These are phyloP conservation scores for Paratrypauchen microcephalus DNA, from an alignment of 2,797 vertebrate species.

Conservation along the genomic window DNA sequence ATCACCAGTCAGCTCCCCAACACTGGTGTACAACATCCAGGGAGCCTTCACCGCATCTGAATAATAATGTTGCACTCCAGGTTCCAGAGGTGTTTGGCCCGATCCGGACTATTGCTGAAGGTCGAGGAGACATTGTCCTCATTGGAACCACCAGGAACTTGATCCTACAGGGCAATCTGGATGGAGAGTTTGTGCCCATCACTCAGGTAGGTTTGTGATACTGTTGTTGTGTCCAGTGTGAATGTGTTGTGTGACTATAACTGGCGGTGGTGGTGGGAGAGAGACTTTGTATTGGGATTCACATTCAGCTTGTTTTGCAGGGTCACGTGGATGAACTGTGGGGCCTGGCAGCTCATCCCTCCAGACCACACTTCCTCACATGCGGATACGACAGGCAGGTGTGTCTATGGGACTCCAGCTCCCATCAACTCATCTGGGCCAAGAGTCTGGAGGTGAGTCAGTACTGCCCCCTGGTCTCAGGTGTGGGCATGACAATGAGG, in stretches of 20 bases:
- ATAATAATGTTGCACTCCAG: conserved; percentile 66
- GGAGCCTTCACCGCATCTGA: no score
- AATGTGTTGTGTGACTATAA: neutral
- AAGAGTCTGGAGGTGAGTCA: conserved; percentile 88
- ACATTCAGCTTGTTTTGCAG: conserved; percentile 59
- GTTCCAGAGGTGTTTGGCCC: conserved; percentile 94
- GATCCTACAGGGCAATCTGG: conserved; percentile 88
- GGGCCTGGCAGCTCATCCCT: conserved; percentile 91
- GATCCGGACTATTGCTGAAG: conserved; percentile 92
- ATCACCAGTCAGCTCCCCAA: no score
- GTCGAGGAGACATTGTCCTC: conserved; percentile 87
- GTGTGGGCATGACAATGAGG: conserved; percentile 14
- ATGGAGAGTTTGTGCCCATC: conserved; percentile 89
- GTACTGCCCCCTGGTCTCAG: conserved; percentile 52
- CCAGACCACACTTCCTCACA: conserved; percentile 90
- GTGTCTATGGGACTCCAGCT: conserved; percentile 89
- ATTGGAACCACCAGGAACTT: conserved; percentile 96
- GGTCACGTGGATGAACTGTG: conserved; percentile 96
- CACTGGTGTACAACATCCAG: no score
- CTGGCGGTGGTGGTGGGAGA: neutral
- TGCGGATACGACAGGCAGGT: conserved; percentile 93
- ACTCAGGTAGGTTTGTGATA: conserved; percentile 83
- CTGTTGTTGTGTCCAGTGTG: neutral
- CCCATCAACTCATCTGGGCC: conserved; percentile 90
- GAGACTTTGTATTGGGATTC: neutral